Percentiles rank a stretch among this genome's conserved stretches.
Evolutionary conservation across 2,888 invertebrate species (phyloP).

Genomic region (Temnothorax rugatulus): DNA sequence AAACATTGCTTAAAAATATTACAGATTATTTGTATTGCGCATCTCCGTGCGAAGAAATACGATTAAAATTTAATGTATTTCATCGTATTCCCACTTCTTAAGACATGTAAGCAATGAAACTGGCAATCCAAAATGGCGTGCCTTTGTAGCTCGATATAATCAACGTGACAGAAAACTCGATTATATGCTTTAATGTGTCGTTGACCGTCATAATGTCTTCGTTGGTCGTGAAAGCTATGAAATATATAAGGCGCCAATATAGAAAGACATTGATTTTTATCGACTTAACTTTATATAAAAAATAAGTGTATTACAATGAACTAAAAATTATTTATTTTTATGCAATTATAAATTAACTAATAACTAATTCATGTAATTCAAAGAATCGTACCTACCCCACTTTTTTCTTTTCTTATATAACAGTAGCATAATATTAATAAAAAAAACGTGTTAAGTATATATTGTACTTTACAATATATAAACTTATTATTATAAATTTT

Average conservation of each 20-base stretch:
- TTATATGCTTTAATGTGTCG: slow-evolving; percentile 32
- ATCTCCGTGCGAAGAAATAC: neutral
- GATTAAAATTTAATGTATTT: slow-evolving; percentile 27
- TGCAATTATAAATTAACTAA: neutral
- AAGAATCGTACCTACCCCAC: neutral
- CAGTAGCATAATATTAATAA: neutral
- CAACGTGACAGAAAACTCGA: slow-evolving; percentile 36
- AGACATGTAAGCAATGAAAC: slow-evolving; percentile 18
- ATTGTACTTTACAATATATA: neutral
- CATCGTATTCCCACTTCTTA: neutral
- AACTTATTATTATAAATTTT: neutral
- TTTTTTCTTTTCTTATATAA: neutral
- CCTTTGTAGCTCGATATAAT: slow-evolving; percentile 24
- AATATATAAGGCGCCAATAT: neutral
- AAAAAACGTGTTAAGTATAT: neutral
- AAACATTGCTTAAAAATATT: neutral
- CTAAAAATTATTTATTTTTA: neutral
- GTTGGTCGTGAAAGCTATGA: neutral
- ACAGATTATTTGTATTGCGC: neutral
- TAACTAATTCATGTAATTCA: neutral
- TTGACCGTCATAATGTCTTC: slow-evolving; percentile 12
- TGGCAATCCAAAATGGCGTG: slow-evolving; percentile 10
- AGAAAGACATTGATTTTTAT: neutral
- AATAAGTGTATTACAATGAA: neutral
- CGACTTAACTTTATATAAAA: slow-evolving; percentile 1